Evolutionary conservation across 2,888 invertebrate genomes (phyloP).

Genomic region (Emmelina monodactyla): DNA sequence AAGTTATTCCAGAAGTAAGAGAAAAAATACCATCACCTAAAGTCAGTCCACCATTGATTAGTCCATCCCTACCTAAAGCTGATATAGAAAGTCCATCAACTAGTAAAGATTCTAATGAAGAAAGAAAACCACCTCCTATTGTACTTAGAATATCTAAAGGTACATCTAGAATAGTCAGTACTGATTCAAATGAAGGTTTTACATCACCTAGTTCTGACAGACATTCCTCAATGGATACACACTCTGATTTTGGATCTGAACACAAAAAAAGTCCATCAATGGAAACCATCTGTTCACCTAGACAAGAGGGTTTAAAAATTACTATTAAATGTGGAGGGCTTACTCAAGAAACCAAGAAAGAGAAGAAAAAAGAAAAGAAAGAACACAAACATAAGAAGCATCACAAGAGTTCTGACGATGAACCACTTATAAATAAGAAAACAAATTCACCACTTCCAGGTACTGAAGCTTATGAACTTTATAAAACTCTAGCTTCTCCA

Average conservation of each 20-base stretch:
- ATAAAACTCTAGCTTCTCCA: conserved; percentile 61
- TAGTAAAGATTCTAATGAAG: conserved; percentile 53
- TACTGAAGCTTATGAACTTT: conserved; percentile 57
- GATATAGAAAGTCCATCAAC: conserved; percentile 54
- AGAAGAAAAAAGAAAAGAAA: conserved; percentile 57
- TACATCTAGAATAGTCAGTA: conserved; percentile 71
- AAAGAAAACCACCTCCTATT: conserved; percentile 78
- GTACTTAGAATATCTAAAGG: conserved; percentile 87
- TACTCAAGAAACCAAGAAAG: conserved; percentile 46
- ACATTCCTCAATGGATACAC: conserved; percentile 55
- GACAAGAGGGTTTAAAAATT: conserved; percentile 60
- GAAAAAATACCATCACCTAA: conserved; percentile 52
- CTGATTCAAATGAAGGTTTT: conserved; percentile 70
- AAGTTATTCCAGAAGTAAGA: no score
- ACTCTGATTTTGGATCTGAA: conserved; percentile 48
- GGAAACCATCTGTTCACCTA: conserved; percentile 56
- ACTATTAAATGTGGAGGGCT: conserved; percentile 56
- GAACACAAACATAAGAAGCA: conserved; percentile 62
- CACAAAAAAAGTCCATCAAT: conserved; percentile 48
- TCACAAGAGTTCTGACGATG: conserved; percentile 49
- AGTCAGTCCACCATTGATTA: conserved; percentile 46
- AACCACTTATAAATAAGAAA: conserved; percentile 33
- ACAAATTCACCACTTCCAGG: conserved; percentile 59
- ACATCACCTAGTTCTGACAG: conserved; percentile 62
- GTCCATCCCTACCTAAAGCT: conserved; percentile 39